Evolutionary conservation across 2,888 invertebrate genomes (phyloP), one percentile per base, ranked within the genome.

Genomic region (Xestobium rufovillosum): DNA sequence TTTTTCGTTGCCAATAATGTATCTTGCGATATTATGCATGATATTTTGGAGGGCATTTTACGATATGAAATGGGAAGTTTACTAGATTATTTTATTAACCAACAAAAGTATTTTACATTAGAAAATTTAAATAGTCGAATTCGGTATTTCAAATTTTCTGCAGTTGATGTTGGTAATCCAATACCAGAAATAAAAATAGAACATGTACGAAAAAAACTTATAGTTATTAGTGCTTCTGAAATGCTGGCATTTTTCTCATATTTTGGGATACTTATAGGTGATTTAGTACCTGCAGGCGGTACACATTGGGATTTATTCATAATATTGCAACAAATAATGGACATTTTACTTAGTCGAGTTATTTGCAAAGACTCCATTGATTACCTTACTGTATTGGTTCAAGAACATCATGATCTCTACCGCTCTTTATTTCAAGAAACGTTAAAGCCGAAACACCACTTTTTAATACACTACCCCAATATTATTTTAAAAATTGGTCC

Each of bases 381-480:
- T 12, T 26, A 36, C 34, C 36, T 48, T 27, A 27, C 23, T 14
- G 15, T 14, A 28, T 14, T 49, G 15, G 42, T 49, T 26, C 11
- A 32, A n/a, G 41, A 44, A 26, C 48, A 49, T 25, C 39, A 49
- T 34, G 19, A 12, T 12, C 11, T 45, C 16, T 45, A 43, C 25
- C 26, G 33, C 8, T 4, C 35, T 17, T n/a, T 44, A 12, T 44
- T 45, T 15, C 32, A 36, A 14, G 34, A 36, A 10, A 26, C 35
- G 16, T 38, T 50, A 10, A 44, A 41, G 27, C 43, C 44, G 6
- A 50, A 50, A 42, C 43, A 44, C 23, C 47, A 50, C 33, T 40
- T 48, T 13, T 14, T 50, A 11, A n/a, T 43, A 3, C 46, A 50
- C 36, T 48, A 48, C 41, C 42, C 44, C n/a, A 15, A 19, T 11